Base-by-base conservation (phyloP, 2,888 invertebrate genomes). In the Callinectes sapidus region DNA sequence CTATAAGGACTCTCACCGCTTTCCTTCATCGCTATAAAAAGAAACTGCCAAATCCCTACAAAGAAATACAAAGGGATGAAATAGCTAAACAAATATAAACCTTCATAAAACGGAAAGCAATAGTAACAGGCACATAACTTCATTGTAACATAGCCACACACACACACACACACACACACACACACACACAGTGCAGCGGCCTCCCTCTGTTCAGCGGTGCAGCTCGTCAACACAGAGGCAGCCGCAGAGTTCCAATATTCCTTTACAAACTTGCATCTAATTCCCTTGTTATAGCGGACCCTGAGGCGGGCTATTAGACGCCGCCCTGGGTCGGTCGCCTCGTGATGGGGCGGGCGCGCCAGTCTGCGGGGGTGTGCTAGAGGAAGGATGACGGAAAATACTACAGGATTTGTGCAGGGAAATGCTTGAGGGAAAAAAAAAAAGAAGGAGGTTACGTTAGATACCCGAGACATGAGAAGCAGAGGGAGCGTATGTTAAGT, bases 201-300 rank as follows among this genome's bases (percentile, higher is more conserved):
- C 39, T 13, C 87, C 71, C n/a, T 71, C 23, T n/a, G 71, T 71
- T 71, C 71, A 71, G 71, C 28, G 71, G 71, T 28, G 39, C 77
- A 54, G 81, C 66, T 88, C 91, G 91, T 91, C 71, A 88, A 54
- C 87, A 91, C 54, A 87, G 87, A 87, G 86, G 54, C 86, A 32
- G 87, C 86, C 61, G n/a, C 87, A 35, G 87, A 71, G 90, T 92
- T 90, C 87, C 90, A 87, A 61, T 90, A 89, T 90, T 92, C 90
- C 48, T 61, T 35, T 61, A 92, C 92, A 90, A 92, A 92, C 89
- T 92, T 92, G 89, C 89, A 89, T 92, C 92, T 92, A 92, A 92
- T 92, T 92, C 92, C 92, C 92, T 92, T 92, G 92, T 92, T 92
- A 92, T 71, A 48, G 90, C 66, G 87, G 54, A 10, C 61, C 92